A percentile compares a stretch with the other conserved stretches of the same genome.
Evolutionary conservation across 1,140 invertebrate genomes (phyloP).

Genomic region (Kradibia gibbosae): DNA sequence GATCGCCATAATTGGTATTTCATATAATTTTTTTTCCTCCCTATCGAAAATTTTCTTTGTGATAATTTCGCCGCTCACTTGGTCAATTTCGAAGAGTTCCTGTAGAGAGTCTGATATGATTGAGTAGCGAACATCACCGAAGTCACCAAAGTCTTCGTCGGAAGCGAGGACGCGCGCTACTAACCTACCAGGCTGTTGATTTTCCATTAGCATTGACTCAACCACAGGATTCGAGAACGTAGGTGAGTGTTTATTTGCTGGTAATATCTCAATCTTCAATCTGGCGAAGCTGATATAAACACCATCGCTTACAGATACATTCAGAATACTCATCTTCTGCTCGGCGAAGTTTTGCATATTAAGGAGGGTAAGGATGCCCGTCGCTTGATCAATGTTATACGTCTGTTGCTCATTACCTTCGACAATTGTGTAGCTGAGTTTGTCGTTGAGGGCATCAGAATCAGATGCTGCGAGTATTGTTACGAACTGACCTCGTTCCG

Average conservation of each 20-base stretch:
- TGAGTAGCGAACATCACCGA: slow-evolving; percentile 84
- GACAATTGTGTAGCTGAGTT: slow-evolving; percentile 86
- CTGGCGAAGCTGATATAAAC: slow-evolving; percentile 89
- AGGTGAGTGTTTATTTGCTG: slow-evolving; percentile 86
- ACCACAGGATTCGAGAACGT: slow-evolving; percentile 83
- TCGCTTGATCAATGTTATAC: slow-evolving; percentile 84
- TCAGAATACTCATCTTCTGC: slow-evolving; percentile 79
- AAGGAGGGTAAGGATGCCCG: slow-evolving; percentile 79
- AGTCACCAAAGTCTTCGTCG: slow-evolving; percentile 88
- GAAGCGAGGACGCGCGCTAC: slow-evolving; percentile 83
- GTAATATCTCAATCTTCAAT: slow-evolving; percentile 84
- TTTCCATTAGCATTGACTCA: slow-evolving; percentile 85
- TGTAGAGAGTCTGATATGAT: slow-evolving; percentile 85
- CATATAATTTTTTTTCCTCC: slow-evolving; percentile 82
- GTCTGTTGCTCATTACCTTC: slow-evolving; percentile 88
- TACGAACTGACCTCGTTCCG: slow-evolving; percentile 88
- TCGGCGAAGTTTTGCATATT: slow-evolving; percentile 80
- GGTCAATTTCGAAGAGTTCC: slow-evolving; percentile 86
- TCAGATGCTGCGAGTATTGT: slow-evolving; percentile 90
- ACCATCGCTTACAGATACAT: slow-evolving; percentile 93
- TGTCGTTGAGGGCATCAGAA: slow-evolving; percentile 85
- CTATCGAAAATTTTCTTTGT: slow-evolving; percentile 85
- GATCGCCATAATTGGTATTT: slow-evolving; percentile 87
- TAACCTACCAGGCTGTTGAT: slow-evolving; percentile 82
- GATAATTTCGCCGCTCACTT: slow-evolving; percentile 83